Conservation (phyloP, 2,113 vertebrate species). For the Ramphastos sulfuratus region DNA sequence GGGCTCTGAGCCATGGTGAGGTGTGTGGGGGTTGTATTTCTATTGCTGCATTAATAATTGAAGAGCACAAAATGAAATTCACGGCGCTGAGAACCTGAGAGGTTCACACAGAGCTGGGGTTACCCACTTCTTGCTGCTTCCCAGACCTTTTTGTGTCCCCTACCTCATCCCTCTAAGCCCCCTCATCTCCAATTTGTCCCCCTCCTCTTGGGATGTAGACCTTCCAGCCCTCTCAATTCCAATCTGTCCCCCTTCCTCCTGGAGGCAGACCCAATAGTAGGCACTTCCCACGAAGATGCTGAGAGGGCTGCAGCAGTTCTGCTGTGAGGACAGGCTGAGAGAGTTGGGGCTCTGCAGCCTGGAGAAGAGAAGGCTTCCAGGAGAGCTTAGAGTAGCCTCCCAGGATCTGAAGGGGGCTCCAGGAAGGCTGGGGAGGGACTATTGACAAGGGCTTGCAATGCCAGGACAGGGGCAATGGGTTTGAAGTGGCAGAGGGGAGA, state of each 20-base stretch:
- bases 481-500: no score
- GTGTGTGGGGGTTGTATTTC: background rate
- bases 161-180: background rate
- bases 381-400: no score
- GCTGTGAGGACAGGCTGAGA: no score
- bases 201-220: fast-evolving
- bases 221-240: background rate
- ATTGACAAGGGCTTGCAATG: no score
- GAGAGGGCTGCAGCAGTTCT: no score
- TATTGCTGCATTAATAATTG: conserved; percentile 58
- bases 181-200: background rate
- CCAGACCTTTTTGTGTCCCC: background rate
- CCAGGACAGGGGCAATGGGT: no score
- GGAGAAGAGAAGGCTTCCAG: no score
- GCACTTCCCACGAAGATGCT: background rate
- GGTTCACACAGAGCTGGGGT: background rate
- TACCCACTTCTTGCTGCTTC: background rate
- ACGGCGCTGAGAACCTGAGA: background rate
- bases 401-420: no score
- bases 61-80: conserved; percentile 48
- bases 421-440: no score
- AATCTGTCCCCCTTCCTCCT: fast-evolving
- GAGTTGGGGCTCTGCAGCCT: no score
- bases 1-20: background rate
- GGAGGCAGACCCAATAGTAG: fast-evolving